Evolutionary conservation across 2,113 vertebrate species (phyloP), one percentile per base, ranked within the genome.

Genomic region (Platichthys flesus): DNA sequence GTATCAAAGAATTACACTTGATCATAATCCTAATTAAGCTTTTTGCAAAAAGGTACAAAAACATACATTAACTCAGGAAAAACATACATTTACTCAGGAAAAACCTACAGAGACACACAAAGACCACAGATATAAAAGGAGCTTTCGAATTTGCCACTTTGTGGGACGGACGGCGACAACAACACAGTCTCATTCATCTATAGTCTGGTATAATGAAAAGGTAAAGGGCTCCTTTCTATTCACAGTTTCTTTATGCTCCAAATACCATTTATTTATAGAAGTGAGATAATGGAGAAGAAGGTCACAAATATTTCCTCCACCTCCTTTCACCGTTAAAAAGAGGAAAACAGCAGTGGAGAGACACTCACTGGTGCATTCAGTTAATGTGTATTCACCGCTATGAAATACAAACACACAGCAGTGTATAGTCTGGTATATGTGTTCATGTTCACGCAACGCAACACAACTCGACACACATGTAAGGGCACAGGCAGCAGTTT

Each of bases 171-270:
- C 45, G 5, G 45, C 14, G 3, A 16, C 14, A 5, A 47, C 4
- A 51, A 51, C 49, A 60, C 37, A 54, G 20, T 45, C 37, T 0
- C 61, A 42, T 45, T 75, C 71, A 58, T 70, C 49, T 52, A 42
- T 49, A 67, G 67, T 79, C 71, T 13, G 66, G 45, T 42, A n/a
- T 68, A 49, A 63, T 60, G 47, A 80, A 56, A 77, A 57, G 45
- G 69, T 76, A 68, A 37, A 51, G 37, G 31, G 31, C 31, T 58
- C 8, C 31, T 57, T 23, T 70, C 63, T 70, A 5, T 54, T 9
- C 40, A 5, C 5, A 31, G 55, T 42, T 7, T 16, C 26, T 57
- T 62, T 35, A 35, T 54, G 49, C 40, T 64, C 35, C 54, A 49
- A 45, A 69, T 47, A n/a, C 12, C 35, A 2, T 37, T 72, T 31